A percentile compares a stretch with the other conserved stretches of the same genome.
These are phyloP conservation scores for Chesias legatella DNA, from an alignment of 2,888 invertebrate species.

Conservation along the genomic window DNA sequence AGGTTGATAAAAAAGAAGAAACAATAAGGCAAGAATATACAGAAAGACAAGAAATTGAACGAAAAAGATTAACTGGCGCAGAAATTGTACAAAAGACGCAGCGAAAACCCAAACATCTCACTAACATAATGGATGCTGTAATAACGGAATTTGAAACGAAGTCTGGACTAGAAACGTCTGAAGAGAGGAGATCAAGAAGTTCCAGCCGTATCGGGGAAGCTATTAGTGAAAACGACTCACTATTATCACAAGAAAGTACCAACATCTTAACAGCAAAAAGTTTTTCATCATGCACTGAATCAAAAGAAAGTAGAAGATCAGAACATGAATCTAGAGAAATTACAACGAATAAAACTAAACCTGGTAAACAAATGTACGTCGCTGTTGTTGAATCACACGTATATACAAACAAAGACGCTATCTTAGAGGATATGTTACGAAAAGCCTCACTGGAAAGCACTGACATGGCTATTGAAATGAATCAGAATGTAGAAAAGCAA, in stretches of 20 bases:
- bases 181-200: conserved; percentile 48
- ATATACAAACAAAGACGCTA: conserved; percentile 64
- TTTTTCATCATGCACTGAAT: conserved; percentile 30
- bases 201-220: conserved; percentile 51
- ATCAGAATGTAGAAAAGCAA: conserved; percentile 21
- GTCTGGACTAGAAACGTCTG: conserved; percentile 44
- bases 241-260: conserved; percentile 35
- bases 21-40: conserved; percentile 11
- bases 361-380: conserved; percentile 55
- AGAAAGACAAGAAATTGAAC: conserved; percentile 24
- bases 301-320: conserved; percentile 33
- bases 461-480: conserved; percentile 22
- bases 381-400: conserved; percentile 71
- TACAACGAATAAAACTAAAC: conserved; percentile 29
- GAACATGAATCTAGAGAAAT: conserved; percentile 35
- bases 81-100: conserved; percentile 66
- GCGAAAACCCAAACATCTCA: conserved; percentile 57
- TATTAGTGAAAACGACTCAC: conserved; percentile 44
- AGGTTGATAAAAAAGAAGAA: conserved; percentile 4
- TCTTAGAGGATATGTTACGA: conserved; percentile 56
- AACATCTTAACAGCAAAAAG: conserved; percentile 27
- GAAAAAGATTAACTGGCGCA: conserved; percentile 44
- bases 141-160: conserved; percentile 64
- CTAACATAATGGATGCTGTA: conserved; percentile 61
- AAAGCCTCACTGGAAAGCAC: conserved; percentile 38